Percentiles rank a stretch among this genome's conserved stretches.
Conservation (phyloP, 1,140 invertebrate genomes). For the Ruditapes philippinarum region DNA sequence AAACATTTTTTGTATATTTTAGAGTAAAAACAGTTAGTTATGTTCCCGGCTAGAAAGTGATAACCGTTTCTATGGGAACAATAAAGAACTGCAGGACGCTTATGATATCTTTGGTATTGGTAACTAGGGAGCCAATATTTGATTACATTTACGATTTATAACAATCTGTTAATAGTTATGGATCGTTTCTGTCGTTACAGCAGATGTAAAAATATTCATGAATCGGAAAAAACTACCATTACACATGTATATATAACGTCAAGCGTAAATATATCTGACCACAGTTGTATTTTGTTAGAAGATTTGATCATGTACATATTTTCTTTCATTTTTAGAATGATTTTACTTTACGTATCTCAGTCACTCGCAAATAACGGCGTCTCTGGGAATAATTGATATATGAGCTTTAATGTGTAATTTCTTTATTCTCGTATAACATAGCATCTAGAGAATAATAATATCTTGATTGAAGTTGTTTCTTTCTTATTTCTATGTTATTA, state of each 20-base stretch:
- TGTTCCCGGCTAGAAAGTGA: background rate
- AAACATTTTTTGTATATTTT: no score
- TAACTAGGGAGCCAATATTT: slow-evolving; percentile 9
- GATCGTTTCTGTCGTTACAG: background rate
- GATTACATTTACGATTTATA: slow-evolving; percentile 1
- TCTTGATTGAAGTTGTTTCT: background rate
- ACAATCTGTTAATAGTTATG: slow-evolving; percentile 31
- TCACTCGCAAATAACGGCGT: background rate
- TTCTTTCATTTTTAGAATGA: no score
- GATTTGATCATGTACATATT: no score
- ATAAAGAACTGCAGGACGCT: background rate
- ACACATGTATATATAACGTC: no score
- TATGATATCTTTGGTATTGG: background rate
- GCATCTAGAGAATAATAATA: background rate
- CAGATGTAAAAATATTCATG: background rate
- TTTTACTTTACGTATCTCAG: background rate
- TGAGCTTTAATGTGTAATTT: slow-evolving; percentile 6
- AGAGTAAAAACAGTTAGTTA: no score
- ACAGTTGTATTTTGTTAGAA: no score
- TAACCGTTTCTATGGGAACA: slow-evolving; percentile 37
- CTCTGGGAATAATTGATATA: background rate
- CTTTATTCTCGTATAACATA: background rate
- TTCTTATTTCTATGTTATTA: no score
- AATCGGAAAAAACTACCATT: no score
- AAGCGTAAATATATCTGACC: no score